Percentiles rank a stretch among this genome's conserved stretches.
Conservation (phyloP, 2,888 invertebrate species). For the Ophonus ardosiacus region DNA sequence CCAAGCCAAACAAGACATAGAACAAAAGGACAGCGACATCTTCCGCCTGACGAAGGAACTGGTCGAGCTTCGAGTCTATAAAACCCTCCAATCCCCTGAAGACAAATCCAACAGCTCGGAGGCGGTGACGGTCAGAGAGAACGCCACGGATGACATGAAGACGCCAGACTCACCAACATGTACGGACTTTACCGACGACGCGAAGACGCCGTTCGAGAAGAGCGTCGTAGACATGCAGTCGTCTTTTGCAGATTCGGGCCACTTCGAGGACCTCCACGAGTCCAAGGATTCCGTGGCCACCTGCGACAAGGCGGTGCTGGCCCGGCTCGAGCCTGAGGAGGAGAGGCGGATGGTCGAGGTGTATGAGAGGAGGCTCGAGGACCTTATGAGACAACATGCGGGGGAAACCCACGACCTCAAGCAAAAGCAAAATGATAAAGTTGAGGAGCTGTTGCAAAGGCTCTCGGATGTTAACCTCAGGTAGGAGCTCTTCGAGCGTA, state of each 20-base stretch:
- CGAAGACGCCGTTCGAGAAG: constrained; percentile 41
- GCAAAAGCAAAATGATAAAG: constrained; percentile 87
- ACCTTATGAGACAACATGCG: constrained; percentile 82
- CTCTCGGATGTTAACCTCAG: constrained; percentile 86
- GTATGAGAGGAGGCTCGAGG: constrained; percentile 87
- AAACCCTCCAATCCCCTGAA: constrained; percentile 87
- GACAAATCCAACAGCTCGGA: constrained; percentile 59
- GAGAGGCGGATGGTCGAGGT: constrained; percentile 83
- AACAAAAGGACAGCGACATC: constrained; percentile 90
- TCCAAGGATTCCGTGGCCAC: constrained; percentile 72
- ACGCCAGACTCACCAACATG: constrained; percentile 77
- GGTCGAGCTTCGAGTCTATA: constrained; percentile 88
- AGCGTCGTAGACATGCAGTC: constrained; percentile 81
- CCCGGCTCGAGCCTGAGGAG: constrained; percentile 74
- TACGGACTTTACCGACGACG: constrained; percentile 77
- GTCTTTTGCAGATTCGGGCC: constrained; percentile 91
- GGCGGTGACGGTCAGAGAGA: constrained; percentile 84
- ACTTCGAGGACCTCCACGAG: constrained; percentile 84
- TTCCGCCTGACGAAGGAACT: constrained; percentile 81
- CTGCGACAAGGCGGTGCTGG: constrained; percentile 78
- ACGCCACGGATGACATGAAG: constrained; percentile 77
- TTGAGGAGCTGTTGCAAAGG: constrained; percentile 85
- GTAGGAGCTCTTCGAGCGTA: constrained; percentile 72
- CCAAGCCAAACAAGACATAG: constrained; percentile 86
- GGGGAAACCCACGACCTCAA: constrained; percentile 87